Evolutionary conservation across 2,888 invertebrate genomes (phyloP).

Genomic region (Cancer borealis): DNA sequence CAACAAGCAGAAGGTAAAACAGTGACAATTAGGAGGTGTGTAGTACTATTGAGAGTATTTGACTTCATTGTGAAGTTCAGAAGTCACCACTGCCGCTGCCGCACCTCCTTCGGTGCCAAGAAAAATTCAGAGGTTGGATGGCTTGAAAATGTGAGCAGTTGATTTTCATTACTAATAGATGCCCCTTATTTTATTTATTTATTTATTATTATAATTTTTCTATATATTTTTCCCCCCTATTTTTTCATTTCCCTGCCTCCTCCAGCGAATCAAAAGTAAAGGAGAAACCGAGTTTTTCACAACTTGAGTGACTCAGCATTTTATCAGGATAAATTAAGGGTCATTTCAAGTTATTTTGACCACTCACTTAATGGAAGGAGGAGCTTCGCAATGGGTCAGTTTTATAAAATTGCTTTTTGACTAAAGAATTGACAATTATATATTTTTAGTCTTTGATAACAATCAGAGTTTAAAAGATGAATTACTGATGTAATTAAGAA

Average conservation of each 20-base stretch:
- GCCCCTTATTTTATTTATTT: background rate
- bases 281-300: background rate
- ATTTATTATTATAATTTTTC: background rate
- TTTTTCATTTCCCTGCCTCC: background rate
- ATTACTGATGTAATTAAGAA: background rate
- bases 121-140: background rate
- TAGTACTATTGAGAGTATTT: background rate
- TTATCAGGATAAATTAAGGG: background rate
- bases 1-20: background rate
- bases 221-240: background rate
- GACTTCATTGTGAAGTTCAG: background rate
- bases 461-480: background rate
- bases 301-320: background rate
- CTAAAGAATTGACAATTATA: background rate
- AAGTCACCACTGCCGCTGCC: background rate
- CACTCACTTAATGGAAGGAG: background rate
- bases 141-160: conserved; percentile 6
- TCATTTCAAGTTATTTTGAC: background rate
- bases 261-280: background rate
- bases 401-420: background rate
- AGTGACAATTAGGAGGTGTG: background rate
- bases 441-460: background rate
- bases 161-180: background rate
- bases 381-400: background rate
- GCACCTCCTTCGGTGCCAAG: background rate